phyloP scores from a whole-genome alignment of 1,140 invertebrate genomes.

The Notospermus geniculatus region DNA sequence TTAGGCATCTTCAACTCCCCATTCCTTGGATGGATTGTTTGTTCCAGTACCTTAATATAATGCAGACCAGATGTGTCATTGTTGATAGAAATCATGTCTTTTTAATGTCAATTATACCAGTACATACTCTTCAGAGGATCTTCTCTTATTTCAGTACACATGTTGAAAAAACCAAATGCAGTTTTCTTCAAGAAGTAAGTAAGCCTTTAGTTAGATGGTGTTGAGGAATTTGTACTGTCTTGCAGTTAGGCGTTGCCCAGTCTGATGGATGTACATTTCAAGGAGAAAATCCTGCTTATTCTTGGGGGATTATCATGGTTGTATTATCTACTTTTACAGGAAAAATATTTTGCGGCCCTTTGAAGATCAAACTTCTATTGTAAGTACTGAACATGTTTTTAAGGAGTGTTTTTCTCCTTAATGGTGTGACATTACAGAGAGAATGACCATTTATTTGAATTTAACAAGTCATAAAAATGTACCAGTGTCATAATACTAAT shows the following conservation, averaged over 20 bases:
- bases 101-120: no score
- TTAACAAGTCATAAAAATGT: no score
- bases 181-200: conserved; percentile 67
- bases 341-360: conserved; percentile 58
- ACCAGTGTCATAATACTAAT: no score
- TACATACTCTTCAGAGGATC: conserved; percentile 30
- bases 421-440: no score
- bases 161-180: conserved; percentile 82
- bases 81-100: no score
- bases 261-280: no score
- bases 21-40: not conserved
- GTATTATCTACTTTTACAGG: conserved; percentile 31
- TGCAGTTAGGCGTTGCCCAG: no score
- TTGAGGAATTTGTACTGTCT: no score
- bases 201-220: not conserved
- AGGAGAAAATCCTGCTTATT: not conserved
- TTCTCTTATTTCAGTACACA: conserved; percentile 62
- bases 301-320: not conserved
- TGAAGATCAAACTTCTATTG: conserved; percentile 57
- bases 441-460: no score
- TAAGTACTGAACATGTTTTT: conserved; percentile 28
- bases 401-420: no score
- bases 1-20: not conserved
- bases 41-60: not conserved
- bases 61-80: no score